phyloP scores from a whole-genome alignment of 1,140 invertebrate species.

The Ridgeia piscesae region DNA sequence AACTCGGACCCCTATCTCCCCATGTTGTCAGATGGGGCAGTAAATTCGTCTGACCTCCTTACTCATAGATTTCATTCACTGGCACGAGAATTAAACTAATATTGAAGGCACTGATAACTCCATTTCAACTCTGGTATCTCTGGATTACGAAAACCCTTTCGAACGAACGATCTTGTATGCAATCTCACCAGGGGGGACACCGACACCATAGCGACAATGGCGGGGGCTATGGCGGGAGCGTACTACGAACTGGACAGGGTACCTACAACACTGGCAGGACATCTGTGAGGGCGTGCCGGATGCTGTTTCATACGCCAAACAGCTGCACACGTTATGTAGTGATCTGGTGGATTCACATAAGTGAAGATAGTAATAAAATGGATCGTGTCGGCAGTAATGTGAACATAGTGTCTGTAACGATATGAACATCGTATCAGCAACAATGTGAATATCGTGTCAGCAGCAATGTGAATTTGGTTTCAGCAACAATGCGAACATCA shows the following conservation, averaged over 20 bases:
- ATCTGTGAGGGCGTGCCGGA: conserved; percentile 61
- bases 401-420: no score
- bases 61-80: no score
- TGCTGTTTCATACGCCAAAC: conserved; percentile 54
- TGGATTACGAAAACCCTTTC: conserved; percentile 54
- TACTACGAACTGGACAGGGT: conserved; percentile 70
- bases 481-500: no score
- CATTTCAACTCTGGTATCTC: no score
- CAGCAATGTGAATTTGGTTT: no score
- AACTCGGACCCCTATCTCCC: no score
- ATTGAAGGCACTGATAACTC: no score
- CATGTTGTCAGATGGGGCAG: no score
- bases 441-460: no score
- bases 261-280: conserved; percentile 61
- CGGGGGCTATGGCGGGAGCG: conserved; percentile 75
- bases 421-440: no score
- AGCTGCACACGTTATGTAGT: conserved; percentile 2
- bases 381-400: not conserved
- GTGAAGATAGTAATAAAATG: not conserved
- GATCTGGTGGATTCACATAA: not conserved
- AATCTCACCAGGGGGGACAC: conserved; percentile 78
- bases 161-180: conserved; percentile 71
- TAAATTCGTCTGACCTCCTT: no score
- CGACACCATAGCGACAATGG: conserved; percentile 79
- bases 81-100: no score